Percentiles rank a stretch among this genome's conserved stretches.
phyloP scores from a whole-genome alignment of 1,140 invertebrate genomes.

The Anagrus nilaparvatae region DNA sequence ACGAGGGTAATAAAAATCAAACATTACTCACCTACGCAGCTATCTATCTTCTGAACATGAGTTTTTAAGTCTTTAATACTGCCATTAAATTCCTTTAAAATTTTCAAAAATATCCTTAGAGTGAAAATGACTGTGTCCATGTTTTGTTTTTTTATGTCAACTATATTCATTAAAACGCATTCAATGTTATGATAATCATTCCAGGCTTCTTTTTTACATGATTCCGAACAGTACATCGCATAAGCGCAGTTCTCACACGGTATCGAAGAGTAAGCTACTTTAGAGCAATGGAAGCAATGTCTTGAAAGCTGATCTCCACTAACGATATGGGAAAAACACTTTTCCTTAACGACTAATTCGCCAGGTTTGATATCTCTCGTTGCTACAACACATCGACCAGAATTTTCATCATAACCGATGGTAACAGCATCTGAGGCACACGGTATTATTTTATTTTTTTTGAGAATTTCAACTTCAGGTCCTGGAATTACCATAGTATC shows the following conservation, averaged over 20 bases:
- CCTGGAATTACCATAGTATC: too few relatives aligned
- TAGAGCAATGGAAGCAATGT: conserved; percentile 68
- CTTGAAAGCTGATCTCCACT: conserved; percentile 46
- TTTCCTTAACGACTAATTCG: conserved; percentile 67
- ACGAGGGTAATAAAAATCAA: too few relatives aligned
- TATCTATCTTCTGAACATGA: conserved; percentile 34
- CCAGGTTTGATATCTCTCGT: conserved; percentile 57
- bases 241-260: conserved; percentile 55
- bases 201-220: conserved; percentile 53
- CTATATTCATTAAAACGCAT: conserved; percentile 61
- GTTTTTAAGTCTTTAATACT: conserved; percentile 38
- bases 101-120: conserved; percentile 51
- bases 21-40: too few relatives aligned
- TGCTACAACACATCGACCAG: conserved; percentile 56
- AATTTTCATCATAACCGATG: conserved; percentile 44
- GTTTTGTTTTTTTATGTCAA: too few relatives aligned
- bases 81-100: conserved; percentile 41
- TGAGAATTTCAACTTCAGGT: too few relatives aligned
- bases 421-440: conserved; percentile 49
- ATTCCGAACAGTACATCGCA: conserved; percentile 59
- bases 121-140: too few relatives aligned
- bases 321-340: conserved; percentile 61
- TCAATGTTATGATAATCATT: conserved; percentile 61
- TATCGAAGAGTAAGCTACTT: conserved; percentile 46
- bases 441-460: too few relatives aligned